Conservation (phyloP, 2,113 vertebrate genomes). For the Gambusia holbrooki region DNA sequence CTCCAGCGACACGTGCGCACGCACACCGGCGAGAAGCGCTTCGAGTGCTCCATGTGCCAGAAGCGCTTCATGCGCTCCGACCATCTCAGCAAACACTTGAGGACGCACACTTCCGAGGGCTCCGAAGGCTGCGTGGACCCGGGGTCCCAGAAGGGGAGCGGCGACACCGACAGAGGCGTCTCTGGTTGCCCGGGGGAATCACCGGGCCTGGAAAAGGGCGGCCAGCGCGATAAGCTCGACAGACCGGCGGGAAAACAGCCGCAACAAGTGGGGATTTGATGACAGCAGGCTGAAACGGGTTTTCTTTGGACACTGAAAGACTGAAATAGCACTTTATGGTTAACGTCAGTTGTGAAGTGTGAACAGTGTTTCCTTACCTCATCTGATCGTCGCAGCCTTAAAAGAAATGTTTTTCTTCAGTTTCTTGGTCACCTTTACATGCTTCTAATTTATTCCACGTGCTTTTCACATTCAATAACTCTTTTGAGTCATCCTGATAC, state of each 20-base stretch:
- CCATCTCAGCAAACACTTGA: slow-evolving; percentile 90
- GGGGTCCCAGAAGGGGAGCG: slow-evolving; percentile 82
- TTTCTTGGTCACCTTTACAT: neutral
- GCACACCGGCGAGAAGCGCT: slow-evolving; percentile 95
- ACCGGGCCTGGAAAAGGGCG: slow-evolving; percentile 80
- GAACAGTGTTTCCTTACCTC: slow-evolving; percentile 67
- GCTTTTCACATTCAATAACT: neutral
- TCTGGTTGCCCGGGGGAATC: slow-evolving; percentile 88
- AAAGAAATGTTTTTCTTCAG: neutral
- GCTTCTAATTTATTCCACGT: slow-evolving; percentile 5
- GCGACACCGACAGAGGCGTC: slow-evolving; percentile 90
- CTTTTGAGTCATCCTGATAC: neutral
- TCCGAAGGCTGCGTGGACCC: slow-evolving; percentile 71
- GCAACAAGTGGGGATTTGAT: slow-evolving; percentile 21
- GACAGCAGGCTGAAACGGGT: slow-evolving; percentile 3
- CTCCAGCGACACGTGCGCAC: slow-evolving; percentile 92
- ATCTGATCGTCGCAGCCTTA: slow-evolving; percentile 47
- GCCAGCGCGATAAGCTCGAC: slow-evolving; percentile 58
- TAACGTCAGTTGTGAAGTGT: slow-evolving; percentile 39
- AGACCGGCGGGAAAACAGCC: slow-evolving; percentile 49
- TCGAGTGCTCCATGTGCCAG: slow-evolving; percentile 88
- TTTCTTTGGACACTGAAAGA: slow-evolving; percentile 32
- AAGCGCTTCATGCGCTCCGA: slow-evolving; percentile 95
- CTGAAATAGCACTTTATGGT: slow-evolving; percentile 73
- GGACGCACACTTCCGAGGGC: slow-evolving; percentile 85